Evolutionary conservation across 2,888 invertebrate genomes (phyloP), one percentile per base, ranked within the genome.

Genomic region (Brachyptera risi): DNA sequence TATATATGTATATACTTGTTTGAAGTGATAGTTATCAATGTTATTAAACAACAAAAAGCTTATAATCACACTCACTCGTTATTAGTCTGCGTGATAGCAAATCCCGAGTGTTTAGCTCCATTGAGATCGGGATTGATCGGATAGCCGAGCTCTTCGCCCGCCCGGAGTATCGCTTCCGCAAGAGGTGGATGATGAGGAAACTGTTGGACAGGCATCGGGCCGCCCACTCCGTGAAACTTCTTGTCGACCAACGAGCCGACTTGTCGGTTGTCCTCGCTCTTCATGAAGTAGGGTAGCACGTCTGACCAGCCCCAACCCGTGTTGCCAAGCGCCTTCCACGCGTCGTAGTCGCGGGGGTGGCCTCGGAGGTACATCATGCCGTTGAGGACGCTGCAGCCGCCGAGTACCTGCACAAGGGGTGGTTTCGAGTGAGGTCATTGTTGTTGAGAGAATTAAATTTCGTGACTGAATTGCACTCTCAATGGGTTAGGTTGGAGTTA

Each of bases 281-380:
- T 81, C 65, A 80, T 76, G 74, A 89, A 92, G 72, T 84, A 86
- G 0, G 90, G 90, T 59, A 90, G 74, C 5, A 90, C 81, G 47
- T 90, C 86, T n/a, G 79, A 78, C 82, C 88, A 91, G 3, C 83
- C 79, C 91, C 91, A 91, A n/a, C 87, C 88, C 0, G 74, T 70
- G 37, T 88, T 89, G 0, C 90, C 90, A 63, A 83, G 80, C 13
- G 78, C 78, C 2, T 80, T 87, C 91, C 91, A 91, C 7, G 82
- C 79, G 70, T 90, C 85, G 74, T 86, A 91, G 75, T 91, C 91
- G 1, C 78, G 80, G 0, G 85, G 80, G 67, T 87, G 85, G 0
- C 91, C 91, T 21, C 91, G 79, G 73, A 87, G 85, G 73, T 91
- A 91, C 84, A 88, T 89, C 91, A 92, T 92, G 1, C 90, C 90